Evolutionary conservation across 1,140 invertebrate species (phyloP), one percentile per base, ranked within the genome.

Genomic region (Ceratina calcarata): DNA sequence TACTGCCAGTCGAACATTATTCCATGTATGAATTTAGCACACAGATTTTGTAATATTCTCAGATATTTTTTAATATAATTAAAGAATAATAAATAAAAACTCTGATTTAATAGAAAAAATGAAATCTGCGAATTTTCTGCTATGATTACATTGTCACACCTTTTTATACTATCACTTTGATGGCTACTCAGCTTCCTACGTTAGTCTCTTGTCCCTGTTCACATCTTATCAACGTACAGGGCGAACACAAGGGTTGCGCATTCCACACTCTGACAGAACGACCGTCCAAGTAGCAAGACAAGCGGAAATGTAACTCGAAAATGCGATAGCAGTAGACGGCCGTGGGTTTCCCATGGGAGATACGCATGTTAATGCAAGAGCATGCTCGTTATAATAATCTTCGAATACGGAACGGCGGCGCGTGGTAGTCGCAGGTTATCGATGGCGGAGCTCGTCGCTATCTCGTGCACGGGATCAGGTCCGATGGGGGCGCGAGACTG

Each of bases 381-480:
- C 81, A 89, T 86, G 87, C 85, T 89, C 87, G 88, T 89, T 89
- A 89, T 89, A 89, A 89, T 89, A 89, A 89, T 89, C 88, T 89
- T 82, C 80, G 72, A 86, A 68, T 45, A 45, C 79, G 75, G 81
- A 84, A 85, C 84, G 85, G 27, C 27, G 27, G 37, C 81, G 78
- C 78, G 84, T 65, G 70, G 83, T 75, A 68, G 82, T 82, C 82
- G 87, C 88, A 87, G 84, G 87, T 87, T 86, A 82, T 81, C 83
- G 80, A 82, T 65, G 85, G 85, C 84, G 83, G 86, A 85, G 78
- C 55, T 57, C 55, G 80, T 60, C 81, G 87, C 79, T 90, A 90
- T 90, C 89, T 90, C 85, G 82, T 80, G 77, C 86, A 87, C 86
- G 89, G 89, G 91, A 92, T 92, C 91, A 89, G 79, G 81, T 83